Conservation (phyloP, 2,113 vertebrate species). For the Casuarius casuarius region DNA sequence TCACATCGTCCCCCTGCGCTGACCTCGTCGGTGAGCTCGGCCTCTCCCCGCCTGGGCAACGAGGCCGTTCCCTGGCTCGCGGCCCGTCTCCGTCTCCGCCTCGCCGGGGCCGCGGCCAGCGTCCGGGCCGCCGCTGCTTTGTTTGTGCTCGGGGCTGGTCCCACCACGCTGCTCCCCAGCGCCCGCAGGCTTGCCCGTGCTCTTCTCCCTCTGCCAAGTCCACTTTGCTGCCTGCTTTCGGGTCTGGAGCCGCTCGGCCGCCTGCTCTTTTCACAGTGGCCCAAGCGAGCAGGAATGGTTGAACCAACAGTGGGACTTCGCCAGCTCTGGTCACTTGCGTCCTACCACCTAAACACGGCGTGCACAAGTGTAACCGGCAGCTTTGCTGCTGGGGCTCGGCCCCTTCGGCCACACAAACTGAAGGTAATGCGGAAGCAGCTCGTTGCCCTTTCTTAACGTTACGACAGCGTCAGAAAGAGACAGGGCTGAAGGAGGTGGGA, state of each 20-base stretch:
- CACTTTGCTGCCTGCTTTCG: background rate
- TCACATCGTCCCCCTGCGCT: background rate
- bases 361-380: background rate
- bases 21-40: rapidly evolving
- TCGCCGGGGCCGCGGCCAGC: background rate
- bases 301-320: background rate
- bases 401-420: slow-evolving; percentile 18
- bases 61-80: background rate
- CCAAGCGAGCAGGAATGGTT: background rate
- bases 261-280: slow-evolving; percentile 35
- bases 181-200: background rate
- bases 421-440: slow-evolving; percentile 34
- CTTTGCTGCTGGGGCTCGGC: background rate
- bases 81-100: background rate
- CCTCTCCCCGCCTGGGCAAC: background rate
- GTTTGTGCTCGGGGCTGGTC: background rate
- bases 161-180: background rate
- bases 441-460: background rate
- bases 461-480: background rate
- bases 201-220: slow-evolving; percentile 40
- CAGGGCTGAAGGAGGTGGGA: background rate
- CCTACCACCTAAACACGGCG: background rate
- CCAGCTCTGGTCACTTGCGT: slow-evolving; percentile 21
- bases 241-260: slow-evolving; percentile 33
- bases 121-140: background rate